phyloP scores from a whole-genome alignment of 2,797 vertebrate genomes.

The Syncerus caffer region DNA sequence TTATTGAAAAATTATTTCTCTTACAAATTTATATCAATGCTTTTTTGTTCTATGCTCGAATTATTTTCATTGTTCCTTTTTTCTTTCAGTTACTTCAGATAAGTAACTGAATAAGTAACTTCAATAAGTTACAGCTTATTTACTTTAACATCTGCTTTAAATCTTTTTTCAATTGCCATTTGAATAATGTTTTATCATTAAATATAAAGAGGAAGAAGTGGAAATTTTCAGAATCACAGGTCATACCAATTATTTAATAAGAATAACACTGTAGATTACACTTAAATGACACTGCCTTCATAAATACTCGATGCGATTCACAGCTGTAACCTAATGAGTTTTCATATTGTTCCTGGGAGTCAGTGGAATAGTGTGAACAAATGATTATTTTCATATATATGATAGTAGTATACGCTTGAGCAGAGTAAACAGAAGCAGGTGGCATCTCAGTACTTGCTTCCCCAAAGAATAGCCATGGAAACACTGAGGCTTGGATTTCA shows the following conservation, averaged over 20 bases:
- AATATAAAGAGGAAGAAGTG: conserved; percentile 49
- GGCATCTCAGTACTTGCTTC: background rate
- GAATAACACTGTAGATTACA: conserved; percentile 47
- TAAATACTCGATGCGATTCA: conserved; percentile 28
- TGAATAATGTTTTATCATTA: conserved; percentile 66
- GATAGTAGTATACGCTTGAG: background rate
- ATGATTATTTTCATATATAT: conserved; percentile 41
- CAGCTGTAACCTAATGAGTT: conserved; percentile 46
- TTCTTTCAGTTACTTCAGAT: conserved; percentile 68
- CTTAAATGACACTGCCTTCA: conserved; percentile 35
- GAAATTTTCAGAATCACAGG: background rate
- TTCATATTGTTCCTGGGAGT: conserved; percentile 26
- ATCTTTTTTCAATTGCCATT: conserved; percentile 25
- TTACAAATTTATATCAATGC: conserved; percentile 75
- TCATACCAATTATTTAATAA: conserved; percentile 33
- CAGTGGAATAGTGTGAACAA: background rate
- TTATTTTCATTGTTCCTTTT: conserved; percentile 72
- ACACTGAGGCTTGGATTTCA: background rate
- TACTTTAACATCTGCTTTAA: conserved; percentile 62
- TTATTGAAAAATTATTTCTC: conserved; percentile 82
- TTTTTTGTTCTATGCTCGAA: conserved; percentile 74
- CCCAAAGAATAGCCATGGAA: background rate
- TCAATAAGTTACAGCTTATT: conserved; percentile 53
- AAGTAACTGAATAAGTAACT: too few species aligned
- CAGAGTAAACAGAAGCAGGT: background rate